Conservation (phyloP, 92 coral and sea anemone genomes). For the Palythoa grandiflora region DNA sequence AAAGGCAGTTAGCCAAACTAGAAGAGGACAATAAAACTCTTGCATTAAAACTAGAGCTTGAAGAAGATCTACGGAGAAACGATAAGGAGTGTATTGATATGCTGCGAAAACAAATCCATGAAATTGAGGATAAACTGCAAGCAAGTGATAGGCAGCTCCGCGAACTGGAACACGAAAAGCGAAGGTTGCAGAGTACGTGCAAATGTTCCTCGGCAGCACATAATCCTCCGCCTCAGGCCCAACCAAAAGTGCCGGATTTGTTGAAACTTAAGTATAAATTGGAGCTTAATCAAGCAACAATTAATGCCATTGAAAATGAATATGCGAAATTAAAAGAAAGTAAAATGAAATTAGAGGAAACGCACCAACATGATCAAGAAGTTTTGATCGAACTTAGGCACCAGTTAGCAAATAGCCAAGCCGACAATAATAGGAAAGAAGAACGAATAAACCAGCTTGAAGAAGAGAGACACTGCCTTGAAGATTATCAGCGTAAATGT, state of each 20-base stretch:
- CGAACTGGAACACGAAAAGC: slow-evolving; percentile 70
- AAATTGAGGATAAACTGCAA: slow-evolving; percentile 74
- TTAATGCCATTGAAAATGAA: slow-evolving; percentile 67
- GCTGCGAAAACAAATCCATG: slow-evolving; percentile 71
- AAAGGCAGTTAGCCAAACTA: slow-evolving; percentile 49
- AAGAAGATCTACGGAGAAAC: slow-evolving; percentile 79
- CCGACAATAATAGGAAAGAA: slow-evolving; percentile 64
- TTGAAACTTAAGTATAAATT: slow-evolving; percentile 54
- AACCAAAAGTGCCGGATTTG: slow-evolving; percentile 44
- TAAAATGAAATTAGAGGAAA: slow-evolving; percentile 52
- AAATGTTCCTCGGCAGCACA: slow-evolving; percentile 42
- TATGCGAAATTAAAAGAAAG: slow-evolving; percentile 63
- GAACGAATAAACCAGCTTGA: slow-evolving; percentile 63
- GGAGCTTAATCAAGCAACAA: slow-evolving; percentile 66
- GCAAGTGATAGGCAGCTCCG: slow-evolving; percentile 70
- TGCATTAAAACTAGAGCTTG: slow-evolving; percentile 67
- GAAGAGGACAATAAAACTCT: slow-evolving; percentile 77
- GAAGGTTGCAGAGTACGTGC: slow-evolving; percentile 49
- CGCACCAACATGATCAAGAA: slow-evolving; percentile 60
- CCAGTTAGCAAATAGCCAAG: slow-evolving; percentile 57
- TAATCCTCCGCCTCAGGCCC: slow-evolving; percentile 47
- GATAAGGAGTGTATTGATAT: slow-evolving; percentile 86
- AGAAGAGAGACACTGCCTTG: slow-evolving; percentile 70
- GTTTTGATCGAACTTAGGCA: slow-evolving; percentile 59
- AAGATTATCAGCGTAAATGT: slow-evolving; percentile 72